A percentile compares a stretch with the other conserved stretches of the same genome.
phyloP scores from a whole-genome alignment of 1,140 invertebrate species.

The Drosophila bocki region DNA sequence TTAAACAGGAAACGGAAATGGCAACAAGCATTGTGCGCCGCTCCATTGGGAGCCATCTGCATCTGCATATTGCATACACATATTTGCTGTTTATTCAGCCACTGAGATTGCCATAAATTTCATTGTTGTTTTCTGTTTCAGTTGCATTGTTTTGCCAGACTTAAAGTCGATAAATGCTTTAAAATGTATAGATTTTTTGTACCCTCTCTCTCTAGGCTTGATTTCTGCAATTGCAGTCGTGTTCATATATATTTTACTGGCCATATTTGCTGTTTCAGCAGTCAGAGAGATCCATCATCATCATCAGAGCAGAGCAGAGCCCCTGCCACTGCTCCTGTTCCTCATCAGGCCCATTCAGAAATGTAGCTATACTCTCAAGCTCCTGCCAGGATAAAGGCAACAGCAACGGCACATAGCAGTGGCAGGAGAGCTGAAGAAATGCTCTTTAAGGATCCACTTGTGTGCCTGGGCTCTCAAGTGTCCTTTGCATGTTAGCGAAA shows the following conservation, averaged over 20 bases:
- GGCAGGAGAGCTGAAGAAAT: slow-evolving; percentile 66
- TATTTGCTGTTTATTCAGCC: slow-evolving; percentile 63
- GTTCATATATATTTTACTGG: slow-evolving; percentile 22
- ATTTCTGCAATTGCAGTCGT: slow-evolving; percentile 14
- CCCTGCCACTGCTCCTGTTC: slow-evolving; percentile 9
- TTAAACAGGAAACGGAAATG: slow-evolving; percentile 82
- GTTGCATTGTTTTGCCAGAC: slow-evolving; percentile 30
- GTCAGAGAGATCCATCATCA: slow-evolving; percentile 43
- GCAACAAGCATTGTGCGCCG: slow-evolving; percentile 73
- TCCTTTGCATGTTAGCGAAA: slow-evolving; percentile 84
- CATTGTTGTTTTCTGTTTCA: slow-evolving; percentile 28
- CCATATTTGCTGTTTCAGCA: slow-evolving; percentile 71
- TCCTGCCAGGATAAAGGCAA: slow-evolving; percentile 63
- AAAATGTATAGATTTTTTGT: slow-evolving; percentile 22
- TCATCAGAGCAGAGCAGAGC: slow-evolving; percentile 23
- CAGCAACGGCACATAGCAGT: slow-evolving; percentile 20
- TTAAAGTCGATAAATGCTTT: slow-evolving; percentile 53
- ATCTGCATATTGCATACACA: slow-evolving; percentile 62
- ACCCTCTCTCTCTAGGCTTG: slow-evolving; percentile 9
- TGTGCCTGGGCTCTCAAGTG: slow-evolving; percentile 81
- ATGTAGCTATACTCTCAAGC: slow-evolving; percentile 79
- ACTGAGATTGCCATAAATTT: slow-evolving; percentile 50
- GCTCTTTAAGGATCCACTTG: slow-evolving; percentile 84
- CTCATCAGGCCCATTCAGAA: slow-evolving; percentile 71
- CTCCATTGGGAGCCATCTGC: slow-evolving; percentile 52